These are phyloP conservation scores for Catonia carolina DNA, from an alignment of 2,888 invertebrate species.

Conservation along the genomic window DNA sequence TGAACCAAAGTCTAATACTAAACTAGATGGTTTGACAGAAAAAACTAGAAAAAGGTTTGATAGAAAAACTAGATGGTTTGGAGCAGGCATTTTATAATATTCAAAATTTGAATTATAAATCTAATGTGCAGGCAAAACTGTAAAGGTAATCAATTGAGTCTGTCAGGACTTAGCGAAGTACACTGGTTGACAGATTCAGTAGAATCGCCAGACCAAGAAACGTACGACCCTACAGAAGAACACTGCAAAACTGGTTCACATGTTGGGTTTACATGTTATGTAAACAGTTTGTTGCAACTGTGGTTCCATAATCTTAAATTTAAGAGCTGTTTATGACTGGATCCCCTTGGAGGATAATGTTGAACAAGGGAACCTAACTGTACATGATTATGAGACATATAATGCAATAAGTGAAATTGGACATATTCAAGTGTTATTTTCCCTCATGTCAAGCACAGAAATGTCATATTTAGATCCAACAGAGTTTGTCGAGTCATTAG, in stretches of 20 bases:
- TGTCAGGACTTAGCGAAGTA: conserved; percentile 52
- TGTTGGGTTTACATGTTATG: conserved; percentile 57
- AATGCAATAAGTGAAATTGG: conserved; percentile 46
- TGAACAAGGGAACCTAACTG: conserved; percentile 38
- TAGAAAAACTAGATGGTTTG: no score
- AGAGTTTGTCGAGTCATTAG: conserved; percentile 49
- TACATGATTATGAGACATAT: conserved; percentile 38
- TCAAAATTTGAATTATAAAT: no score
- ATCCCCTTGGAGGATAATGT: conserved; percentile 44
- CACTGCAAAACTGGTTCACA: conserved; percentile 46
- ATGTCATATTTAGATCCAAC: conserved; percentile 51
- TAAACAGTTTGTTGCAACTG: conserved; percentile 55
- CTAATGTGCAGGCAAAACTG: conserved; percentile 53
- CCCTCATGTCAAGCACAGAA: conserved; percentile 51
- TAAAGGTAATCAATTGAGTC: conserved; percentile 52
- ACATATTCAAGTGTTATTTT: conserved; percentile 54
- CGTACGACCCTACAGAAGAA: conserved; percentile 38
- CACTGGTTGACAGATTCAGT: conserved; percentile 49
- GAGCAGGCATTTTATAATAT: no score
- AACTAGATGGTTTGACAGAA: no score
- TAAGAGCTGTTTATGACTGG: conserved; percentile 53
- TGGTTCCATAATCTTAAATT: conserved; percentile 56
- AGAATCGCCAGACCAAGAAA: conserved; percentile 40
- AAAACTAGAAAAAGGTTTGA: no score
- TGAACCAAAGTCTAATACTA: no score